Evolutionary conservation across 1,140 invertebrate species (phyloP).

Genomic region (Brachionus koreanus): DNA sequence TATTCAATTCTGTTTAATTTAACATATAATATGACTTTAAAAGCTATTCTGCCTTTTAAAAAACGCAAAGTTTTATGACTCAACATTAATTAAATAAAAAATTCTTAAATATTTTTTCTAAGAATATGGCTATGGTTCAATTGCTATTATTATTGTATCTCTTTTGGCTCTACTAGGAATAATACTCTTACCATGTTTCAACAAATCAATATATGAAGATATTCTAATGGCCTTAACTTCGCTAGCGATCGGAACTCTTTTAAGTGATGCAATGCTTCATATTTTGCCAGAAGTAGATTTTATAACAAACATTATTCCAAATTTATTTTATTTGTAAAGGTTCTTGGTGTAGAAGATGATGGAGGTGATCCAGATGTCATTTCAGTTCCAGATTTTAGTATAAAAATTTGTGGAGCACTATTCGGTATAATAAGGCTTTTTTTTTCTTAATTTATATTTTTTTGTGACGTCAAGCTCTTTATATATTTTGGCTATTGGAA

Average conservation of each 20-base stretch:
- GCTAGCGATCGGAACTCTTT: conserved; percentile 58
- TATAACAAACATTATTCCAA: background rate
- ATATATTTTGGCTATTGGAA: conserved; percentile 24
- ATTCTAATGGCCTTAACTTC: conserved; percentile 31
- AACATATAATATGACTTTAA: no score
- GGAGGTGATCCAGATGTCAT: background rate
- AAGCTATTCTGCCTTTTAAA: no score
- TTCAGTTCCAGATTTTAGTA: conserved; percentile 3
- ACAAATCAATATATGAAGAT: conserved; percentile 24
- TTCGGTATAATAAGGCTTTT: background rate
- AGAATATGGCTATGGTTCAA: conserved; percentile 43
- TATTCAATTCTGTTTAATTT: no score
- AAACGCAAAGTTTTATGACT: no score
- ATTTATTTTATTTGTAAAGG: background rate
- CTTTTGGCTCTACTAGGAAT: conserved; percentile 19
- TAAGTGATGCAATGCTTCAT: conserved; percentile 59
- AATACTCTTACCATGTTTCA: conserved; percentile 29
- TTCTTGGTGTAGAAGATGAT: conserved; percentile 37
- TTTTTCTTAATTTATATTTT: background rate
- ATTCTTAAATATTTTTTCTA: no score
- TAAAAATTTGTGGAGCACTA: conserved; percentile 19
- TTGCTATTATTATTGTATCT: conserved; percentile 35
- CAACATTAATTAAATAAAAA: no score
- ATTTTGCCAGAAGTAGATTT: conserved; percentile 52
- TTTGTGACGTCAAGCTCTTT: background rate